Base-by-base conservation (phyloP, 2,888 invertebrate species). In the Leptopilina myrica region DNA sequence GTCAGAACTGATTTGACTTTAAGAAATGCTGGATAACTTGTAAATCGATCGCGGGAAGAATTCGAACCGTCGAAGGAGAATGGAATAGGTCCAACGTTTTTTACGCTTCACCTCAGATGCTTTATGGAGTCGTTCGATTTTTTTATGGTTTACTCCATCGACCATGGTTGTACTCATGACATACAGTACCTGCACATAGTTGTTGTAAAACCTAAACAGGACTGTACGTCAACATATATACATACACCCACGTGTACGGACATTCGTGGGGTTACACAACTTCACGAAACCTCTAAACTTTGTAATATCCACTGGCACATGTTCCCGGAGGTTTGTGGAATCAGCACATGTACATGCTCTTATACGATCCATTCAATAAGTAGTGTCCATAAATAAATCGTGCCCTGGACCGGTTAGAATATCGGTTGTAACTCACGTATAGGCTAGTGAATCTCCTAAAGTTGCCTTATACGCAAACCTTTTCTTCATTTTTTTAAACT, bases 401-500 rank as follows among this genome's bases (percentile, higher is more conserved):
- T 82, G 82, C 82, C 78, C 81, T 80, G 83, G 87, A 87, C 86
- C 88, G 87, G 86, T 87, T 86, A 85, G 85, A 83, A 87, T 85
- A 85, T 87, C 83, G 87, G 85, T 86, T 84, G 84, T 86, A 87
- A 88, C 87, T 87, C 86, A 88, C 86, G 86, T 88, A 33, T 33
- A 84, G 82, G 83, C 69, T 80, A 82, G 85, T 83, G 85, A 84
- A 85, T 80, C 82, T 76, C 46, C 65, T 40, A 33, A 64, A 76
- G 56, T 53, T 77, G 75, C 62, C 62, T 46, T 73, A 49, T 11
- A 2, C 49, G 9, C 59, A 73, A n/a, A 56, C 56, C 40, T 7
- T 56, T 56, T 49, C 7, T 33, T 56, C n/a, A 20, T 73, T 53
- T 33, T 56, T 11, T 49, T 12, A 49, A 33, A 53, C 7, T 53